A percentile compares a stretch with the other conserved stretches of the same genome.
These are phyloP conservation scores for Acleris literana DNA, from an alignment of 2,888 invertebrate species.

Conservation along the genomic window DNA sequence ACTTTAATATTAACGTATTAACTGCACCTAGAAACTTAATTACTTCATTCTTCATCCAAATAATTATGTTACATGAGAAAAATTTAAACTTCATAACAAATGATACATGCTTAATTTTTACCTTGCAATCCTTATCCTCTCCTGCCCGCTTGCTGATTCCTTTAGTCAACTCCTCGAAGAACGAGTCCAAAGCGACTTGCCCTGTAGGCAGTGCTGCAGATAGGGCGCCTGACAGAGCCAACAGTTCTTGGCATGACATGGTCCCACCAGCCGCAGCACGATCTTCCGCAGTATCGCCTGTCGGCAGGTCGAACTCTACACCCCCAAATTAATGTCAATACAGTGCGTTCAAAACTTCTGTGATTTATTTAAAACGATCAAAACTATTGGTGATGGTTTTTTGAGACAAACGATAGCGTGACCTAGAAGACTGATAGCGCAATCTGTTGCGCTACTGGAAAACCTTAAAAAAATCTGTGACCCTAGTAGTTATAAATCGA, in stretches of 20 bases:
- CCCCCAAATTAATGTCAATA: slow-evolving; percentile 55
- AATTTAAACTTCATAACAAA: no score
- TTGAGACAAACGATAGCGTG: no score
- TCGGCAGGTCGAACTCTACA: slow-evolving; percentile 80
- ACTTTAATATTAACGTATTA: not conserved
- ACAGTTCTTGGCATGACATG: slow-evolving; percentile 94
- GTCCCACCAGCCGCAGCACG: slow-evolving; percentile 81
- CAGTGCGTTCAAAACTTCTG: slow-evolving; percentile 42
- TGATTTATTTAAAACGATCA: slow-evolving; percentile 38
- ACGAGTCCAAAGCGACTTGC: slow-evolving; percentile 91
- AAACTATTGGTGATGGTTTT: slow-evolving; percentile 35
- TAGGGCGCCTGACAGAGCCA: slow-evolving; percentile 95
- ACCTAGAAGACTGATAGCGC: no score
- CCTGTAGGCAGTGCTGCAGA: slow-evolving; percentile 96
- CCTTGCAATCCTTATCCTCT: slow-evolving; percentile 75
- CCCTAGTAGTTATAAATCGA: no score
- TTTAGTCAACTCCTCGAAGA: slow-evolving; percentile 91
- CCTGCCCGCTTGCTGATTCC: slow-evolving; percentile 84
- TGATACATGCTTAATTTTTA: slow-evolving; percentile 37
- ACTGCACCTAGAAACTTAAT: not conserved
- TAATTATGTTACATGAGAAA: no score
- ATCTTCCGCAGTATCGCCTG: slow-evolving; percentile 74
- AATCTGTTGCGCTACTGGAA: no score
- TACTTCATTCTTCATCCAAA: not conserved
- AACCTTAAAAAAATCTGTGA: no score